Conservation (phyloP, 2,888 invertebrate species). For the Ormyrus rosae region DNA sequence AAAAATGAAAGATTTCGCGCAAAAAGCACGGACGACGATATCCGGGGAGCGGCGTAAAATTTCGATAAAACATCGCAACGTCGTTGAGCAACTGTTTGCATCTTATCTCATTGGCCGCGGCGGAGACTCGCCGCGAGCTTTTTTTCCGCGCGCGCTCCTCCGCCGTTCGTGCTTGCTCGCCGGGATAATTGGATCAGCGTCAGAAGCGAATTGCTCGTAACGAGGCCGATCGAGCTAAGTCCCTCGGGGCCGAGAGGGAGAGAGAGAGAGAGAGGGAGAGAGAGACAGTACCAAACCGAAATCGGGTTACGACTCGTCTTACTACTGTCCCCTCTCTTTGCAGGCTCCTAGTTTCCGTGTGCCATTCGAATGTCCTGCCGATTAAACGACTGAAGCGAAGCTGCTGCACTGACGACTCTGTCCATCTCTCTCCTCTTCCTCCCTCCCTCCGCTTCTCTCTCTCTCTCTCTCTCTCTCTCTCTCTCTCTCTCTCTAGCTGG, state of each 20-base stretch:
- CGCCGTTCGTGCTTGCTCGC: background rate
- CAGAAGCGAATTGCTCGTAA: slow-evolving; percentile 52
- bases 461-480: too few species aligned
- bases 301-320: slow-evolving; percentile 45
- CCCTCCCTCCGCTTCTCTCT: too few species aligned
- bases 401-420: background rate
- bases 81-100: background rate
- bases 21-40: background rate
- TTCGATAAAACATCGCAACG: background rate
- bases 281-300: slow-evolving; percentile 16
- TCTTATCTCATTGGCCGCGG: too few species aligned
- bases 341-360: slow-evolving; percentile 6
- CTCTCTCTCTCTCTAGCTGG: too few species aligned
- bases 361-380: slow-evolving; percentile 35
- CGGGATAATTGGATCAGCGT: slow-evolving; percentile 44
- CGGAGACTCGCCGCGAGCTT: background rate
- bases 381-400: slow-evolving; percentile 35
- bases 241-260: slow-evolving; percentile 4
- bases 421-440: background rate
- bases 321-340: background rate
- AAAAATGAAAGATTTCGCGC: background rate
- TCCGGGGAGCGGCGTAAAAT: background rate
- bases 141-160: background rate
- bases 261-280: too few species aligned
- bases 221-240: slow-evolving; percentile 48